Percentiles rank a stretch among this genome's conserved stretches.
Evolutionary conservation across 2,113 vertebrate species (phyloP).

Genomic region (Scomber japonicus): DNA sequence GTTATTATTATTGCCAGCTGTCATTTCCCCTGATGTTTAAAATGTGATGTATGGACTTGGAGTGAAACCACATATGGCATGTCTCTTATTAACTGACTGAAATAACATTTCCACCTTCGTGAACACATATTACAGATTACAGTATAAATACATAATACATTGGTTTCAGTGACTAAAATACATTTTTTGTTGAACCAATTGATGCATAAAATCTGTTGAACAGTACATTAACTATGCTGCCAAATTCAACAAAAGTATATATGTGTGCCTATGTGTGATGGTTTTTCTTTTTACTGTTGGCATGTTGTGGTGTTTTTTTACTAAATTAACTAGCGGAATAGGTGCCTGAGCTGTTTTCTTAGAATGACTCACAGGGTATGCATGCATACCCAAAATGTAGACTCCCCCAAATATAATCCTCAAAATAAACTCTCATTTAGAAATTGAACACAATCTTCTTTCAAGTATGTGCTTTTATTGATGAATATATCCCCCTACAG

Average conservation of each 20-base stretch:
- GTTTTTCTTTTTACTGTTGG: constrained; percentile 8
- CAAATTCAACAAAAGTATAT: constrained; percentile 48
- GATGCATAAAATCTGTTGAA: constrained; percentile 34
- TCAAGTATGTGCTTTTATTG: constrained; percentile 34
- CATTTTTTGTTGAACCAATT: constrained; percentile 20
- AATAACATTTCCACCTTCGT: constrained; percentile 10
- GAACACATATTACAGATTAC: background rate
- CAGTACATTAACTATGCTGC: constrained; percentile 20
- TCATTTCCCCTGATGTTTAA: constrained; percentile 6
- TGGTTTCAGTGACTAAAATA: constrained; percentile 17
- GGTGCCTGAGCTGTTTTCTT: constrained; percentile 53
- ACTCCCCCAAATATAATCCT: constrained; percentile 42
- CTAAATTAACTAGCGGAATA: constrained; percentile 51
- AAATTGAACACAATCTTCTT: constrained; percentile 42
- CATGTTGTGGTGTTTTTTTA: constrained; percentile 32
- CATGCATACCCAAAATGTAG: constrained; percentile 20
- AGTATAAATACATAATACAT: constrained; percentile 6
- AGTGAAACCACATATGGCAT: constrained; percentile 9
- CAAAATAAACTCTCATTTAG: constrained; percentile 50
- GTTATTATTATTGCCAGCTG: background rate
- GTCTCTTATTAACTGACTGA: constrained; percentile 10
- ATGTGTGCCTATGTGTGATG: constrained; percentile 30
- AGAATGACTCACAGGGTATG: constrained; percentile 26
- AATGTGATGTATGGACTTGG: constrained; percentile 23
- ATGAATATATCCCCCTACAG: constrained; percentile 34